These are phyloP conservation scores for Polypterus senegalus DNA, from an alignment of 2,113 vertebrate genomes.

Conservation along the genomic window DNA sequence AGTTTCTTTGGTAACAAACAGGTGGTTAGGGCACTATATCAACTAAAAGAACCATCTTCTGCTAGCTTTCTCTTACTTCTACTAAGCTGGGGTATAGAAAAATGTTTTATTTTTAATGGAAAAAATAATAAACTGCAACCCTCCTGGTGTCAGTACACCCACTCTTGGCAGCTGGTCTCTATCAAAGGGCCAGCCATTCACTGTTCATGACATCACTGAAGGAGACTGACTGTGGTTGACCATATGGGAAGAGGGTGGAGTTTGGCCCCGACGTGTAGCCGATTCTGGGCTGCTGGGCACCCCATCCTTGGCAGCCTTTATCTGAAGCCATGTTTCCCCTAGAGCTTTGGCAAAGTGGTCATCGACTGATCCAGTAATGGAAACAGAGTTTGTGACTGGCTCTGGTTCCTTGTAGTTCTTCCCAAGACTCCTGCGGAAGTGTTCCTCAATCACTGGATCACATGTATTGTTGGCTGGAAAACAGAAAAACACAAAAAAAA, in stretches of 20 bases:
- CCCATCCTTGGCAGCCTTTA: constrained; percentile 84
- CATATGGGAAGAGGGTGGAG: constrained; percentile 80
- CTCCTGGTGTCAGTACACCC: neutral
- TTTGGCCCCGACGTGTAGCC: constrained; percentile 52
- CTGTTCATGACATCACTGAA: constrained; percentile 80
- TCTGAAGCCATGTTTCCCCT: constrained; percentile 92
- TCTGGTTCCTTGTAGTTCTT: constrained; percentile 96
- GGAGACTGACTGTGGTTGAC: constrained; percentile 89
- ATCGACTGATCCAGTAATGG: constrained; percentile 92
- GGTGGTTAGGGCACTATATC: constrained; percentile 54
- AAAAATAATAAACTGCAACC: no score
- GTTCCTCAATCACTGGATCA: constrained; percentile 93
- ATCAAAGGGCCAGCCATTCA: constrained; percentile 11
- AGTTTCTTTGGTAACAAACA: constrained; percentile 90
- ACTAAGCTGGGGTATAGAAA: neutral
- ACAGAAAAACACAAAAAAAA: neutral
- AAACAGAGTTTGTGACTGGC: constrained; percentile 83
- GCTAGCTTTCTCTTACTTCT: constrained; percentile 17
- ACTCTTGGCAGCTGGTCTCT: constrained; percentile 14
- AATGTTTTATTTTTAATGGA: constrained; percentile 39
- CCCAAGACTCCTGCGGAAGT: constrained; percentile 93
- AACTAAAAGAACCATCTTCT: constrained; percentile 34
- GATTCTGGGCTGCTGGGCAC: constrained; percentile 67
- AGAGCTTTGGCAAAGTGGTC: constrained; percentile 98
- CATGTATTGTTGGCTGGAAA: constrained; percentile 61